A percentile compares a stretch with the other conserved stretches of the same genome.
Evolutionary conservation across 2,888 invertebrate genomes (phyloP).

Genomic region (Acleris cristana): DNA sequence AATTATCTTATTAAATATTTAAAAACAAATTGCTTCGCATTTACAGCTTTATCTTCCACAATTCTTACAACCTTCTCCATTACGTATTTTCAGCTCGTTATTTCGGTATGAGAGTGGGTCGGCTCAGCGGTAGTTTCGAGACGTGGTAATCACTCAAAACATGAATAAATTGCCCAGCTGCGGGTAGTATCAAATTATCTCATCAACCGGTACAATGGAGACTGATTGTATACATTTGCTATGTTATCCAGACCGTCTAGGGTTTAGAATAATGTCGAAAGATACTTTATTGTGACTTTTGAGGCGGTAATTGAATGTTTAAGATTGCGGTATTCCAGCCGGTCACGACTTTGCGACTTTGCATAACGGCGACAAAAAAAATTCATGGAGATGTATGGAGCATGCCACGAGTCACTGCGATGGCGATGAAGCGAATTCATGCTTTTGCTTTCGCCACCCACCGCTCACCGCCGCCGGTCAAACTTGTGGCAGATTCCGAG

Average conservation of each 20-base stretch:
- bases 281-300: neutral
- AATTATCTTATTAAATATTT: too few species aligned
- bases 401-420: too few species aligned
- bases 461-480: too few species aligned
- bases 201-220: conserved; percentile 25
- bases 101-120: conserved; percentile 3
- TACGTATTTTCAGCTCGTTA: conserved; percentile 16
- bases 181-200: conserved; percentile 29
- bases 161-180: conserved; percentile 27
- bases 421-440: too few species aligned
- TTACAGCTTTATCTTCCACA: too few species aligned
- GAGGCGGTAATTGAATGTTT: neutral
- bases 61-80: neutral
- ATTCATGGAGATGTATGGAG: too few species aligned
- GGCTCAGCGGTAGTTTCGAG: conserved; percentile 11
- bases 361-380: too few species aligned
- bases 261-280: neutral
- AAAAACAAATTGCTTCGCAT: too few species aligned
- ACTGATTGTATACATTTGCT: conserved; percentile 20
- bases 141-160: conserved; percentile 22
- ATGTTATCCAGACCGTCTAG: neutral
- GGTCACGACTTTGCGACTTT: too few species aligned
- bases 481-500: neutral
- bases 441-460: too few species aligned
- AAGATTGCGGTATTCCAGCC: too few species aligned